These are phyloP conservation scores for Phymanthus crucifer DNA, from an alignment of 92 coral and sea anemone species.

Conservation along the genomic window DNA sequence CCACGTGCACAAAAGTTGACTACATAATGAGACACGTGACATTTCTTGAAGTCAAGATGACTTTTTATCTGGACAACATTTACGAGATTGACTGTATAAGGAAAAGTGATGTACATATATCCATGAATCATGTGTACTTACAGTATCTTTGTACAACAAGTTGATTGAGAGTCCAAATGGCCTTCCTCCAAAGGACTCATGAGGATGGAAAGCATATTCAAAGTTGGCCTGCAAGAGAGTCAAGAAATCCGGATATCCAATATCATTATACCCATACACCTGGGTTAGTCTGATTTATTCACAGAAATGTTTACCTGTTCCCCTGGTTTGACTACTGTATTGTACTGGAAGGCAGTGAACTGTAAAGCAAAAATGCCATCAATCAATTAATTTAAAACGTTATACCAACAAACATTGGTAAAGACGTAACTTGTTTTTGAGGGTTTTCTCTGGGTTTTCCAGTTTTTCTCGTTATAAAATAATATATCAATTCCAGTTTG, in stretches of 20 bases:
- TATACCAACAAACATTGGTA: too few relatives aligned
- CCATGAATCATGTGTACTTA: conserved; percentile 38
- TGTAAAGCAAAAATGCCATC: conserved; percentile 21
- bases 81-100: too few relatives aligned
- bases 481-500: too few relatives aligned
- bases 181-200: conserved; percentile 99
- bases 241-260: neutral
- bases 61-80: too few relatives aligned
- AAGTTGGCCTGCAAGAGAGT: conserved; percentile 69
- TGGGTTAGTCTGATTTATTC: too few relatives aligned
- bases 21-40: too few relatives aligned
- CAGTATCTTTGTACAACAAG: conserved; percentile 86
- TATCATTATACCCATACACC: neutral
- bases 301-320: conserved; percentile 57
- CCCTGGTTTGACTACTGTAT: conserved; percentile 82
- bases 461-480: too few relatives aligned
- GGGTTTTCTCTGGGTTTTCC: neutral
- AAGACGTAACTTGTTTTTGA: too few relatives aligned
- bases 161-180: conserved; percentile 96
- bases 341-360: conserved; percentile 87
- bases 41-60: too few relatives aligned
- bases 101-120: too few relatives aligned
- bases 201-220: conserved; percentile 98
- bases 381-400: neutral
- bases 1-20: too few relatives aligned